phyloP scores from a whole-genome alignment of 2,797 vertebrate genomes.

The Enteromius afrohamiltoni region DNA sequence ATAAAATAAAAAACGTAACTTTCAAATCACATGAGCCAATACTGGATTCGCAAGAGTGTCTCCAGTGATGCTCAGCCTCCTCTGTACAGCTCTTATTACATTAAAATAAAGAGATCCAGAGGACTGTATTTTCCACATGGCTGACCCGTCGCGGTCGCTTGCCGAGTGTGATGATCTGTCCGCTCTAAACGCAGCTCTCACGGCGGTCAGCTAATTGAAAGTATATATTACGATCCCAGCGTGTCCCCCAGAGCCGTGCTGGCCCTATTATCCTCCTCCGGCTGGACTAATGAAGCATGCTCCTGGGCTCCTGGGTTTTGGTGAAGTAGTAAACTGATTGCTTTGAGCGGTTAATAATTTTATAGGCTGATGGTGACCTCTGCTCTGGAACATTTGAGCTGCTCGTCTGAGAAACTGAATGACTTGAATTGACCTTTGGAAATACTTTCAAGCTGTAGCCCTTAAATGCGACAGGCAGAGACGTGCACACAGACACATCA shows the following conservation, averaged over 20 bases:
- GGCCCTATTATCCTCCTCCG: slow-evolving; percentile 36
- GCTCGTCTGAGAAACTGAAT: slow-evolving; percentile 26
- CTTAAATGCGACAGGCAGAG: neutral
- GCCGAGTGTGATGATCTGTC: neutral
- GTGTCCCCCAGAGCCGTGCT: neutral
- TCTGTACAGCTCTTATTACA: neutral
- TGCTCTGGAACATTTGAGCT: slow-evolving; percentile 9
- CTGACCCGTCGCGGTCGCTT: slow-evolving; percentile 36
- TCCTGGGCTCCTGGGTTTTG: slow-evolving; percentile 37
- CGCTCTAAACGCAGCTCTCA: neutral
- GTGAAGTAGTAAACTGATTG: slow-evolving; percentile 58
- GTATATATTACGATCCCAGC: slow-evolving; percentile 50
- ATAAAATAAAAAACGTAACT: too few species aligned
- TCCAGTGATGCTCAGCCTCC: slow-evolving; percentile 4
- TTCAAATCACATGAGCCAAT: too few species aligned
- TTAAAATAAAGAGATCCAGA: neutral
- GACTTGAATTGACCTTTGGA: slow-evolving; percentile 20
- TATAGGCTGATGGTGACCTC: slow-evolving; percentile 30
- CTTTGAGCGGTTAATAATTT: slow-evolving; percentile 55
- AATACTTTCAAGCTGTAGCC: neutral
- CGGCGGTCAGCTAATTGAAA: slow-evolving; percentile 60
- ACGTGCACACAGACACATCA: neutral
- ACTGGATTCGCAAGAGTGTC: too few species aligned
- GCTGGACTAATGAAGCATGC: slow-evolving; percentile 56
- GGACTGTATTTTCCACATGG: slow-evolving; percentile 3